Conservation (phyloP, 92 coral and sea anemone genomes). For the Heteractis magnifica region DNA sequence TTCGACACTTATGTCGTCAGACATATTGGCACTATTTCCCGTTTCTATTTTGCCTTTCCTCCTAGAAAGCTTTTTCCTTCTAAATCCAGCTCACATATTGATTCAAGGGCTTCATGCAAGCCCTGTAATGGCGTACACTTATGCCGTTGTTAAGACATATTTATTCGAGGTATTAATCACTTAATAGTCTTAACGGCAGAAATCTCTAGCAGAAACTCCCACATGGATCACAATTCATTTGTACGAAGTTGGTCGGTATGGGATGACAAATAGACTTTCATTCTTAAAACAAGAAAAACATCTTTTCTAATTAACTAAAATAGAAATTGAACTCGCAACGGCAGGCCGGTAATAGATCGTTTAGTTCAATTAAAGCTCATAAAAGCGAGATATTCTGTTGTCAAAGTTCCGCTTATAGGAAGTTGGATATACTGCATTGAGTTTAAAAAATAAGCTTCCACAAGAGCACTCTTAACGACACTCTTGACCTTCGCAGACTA, state of each 20-base stretch:
- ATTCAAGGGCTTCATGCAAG: slow-evolving; percentile 2
- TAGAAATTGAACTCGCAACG: neutral
- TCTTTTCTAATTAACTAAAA: neutral
- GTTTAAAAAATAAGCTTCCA: neutral
- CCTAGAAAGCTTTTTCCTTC: neutral
- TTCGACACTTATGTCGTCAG: slow-evolving; percentile 1
- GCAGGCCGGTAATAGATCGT: neutral
- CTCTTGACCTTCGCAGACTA: slow-evolving; percentile 6
- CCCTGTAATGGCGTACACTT: slow-evolving; percentile 3
- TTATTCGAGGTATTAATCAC: neutral
- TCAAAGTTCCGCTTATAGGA: neutral
- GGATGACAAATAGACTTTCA: neutral
- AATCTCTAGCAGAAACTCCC: neutral
- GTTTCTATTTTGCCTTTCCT: neutral
- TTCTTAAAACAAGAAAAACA: neutral
- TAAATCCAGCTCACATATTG: neutral
- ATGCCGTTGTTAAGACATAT: neutral
- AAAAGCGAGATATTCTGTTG: neutral
- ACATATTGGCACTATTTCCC: neutral
- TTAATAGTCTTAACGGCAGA: slow-evolving; percentile 3
- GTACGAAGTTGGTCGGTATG: neutral
- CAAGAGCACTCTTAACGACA: neutral
- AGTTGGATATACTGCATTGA: neutral
- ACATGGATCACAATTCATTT: neutral
- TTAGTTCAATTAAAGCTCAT: slow-evolving; percentile 2